These are phyloP conservation scores for Cantharis rustica DNA, from an alignment of 2,888 invertebrate species.

Conservation along the genomic window DNA sequence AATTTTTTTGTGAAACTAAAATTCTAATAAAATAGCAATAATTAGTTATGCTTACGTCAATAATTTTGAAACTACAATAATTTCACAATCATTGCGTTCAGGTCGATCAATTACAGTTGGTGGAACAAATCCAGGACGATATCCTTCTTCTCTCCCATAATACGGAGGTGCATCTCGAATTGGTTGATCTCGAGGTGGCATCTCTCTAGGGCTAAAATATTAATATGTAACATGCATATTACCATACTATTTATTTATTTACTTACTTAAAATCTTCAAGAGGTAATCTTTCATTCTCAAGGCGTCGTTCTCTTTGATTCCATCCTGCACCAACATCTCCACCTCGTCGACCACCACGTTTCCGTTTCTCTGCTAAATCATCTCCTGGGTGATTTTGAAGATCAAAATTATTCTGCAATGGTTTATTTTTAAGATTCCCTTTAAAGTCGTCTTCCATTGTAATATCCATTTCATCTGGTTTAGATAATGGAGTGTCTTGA, in stretches of 20 bases:
- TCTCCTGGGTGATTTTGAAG: background rate
- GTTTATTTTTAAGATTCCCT: background rate
- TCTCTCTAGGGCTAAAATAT: slow-evolving; percentile 10
- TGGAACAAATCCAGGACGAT: slow-evolving; percentile 52
- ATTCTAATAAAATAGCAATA: background rate
- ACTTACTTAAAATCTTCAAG: slow-evolving; percentile 18
- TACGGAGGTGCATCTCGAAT: slow-evolving; percentile 19
- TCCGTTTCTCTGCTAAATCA: slow-evolving; percentile 41
- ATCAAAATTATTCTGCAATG: background rate
- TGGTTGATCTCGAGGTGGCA: slow-evolving; percentile 5
- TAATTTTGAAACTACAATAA: slow-evolving; percentile 81
- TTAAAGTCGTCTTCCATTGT: background rate
- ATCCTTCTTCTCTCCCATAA: slow-evolving; percentile 45
- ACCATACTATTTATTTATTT: background rate
- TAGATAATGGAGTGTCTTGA: background rate
- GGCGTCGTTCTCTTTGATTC: slow-evolving; percentile 1
- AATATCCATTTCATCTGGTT: background rate
- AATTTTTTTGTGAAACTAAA: background rate
- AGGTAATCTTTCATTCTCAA: slow-evolving; percentile 6
- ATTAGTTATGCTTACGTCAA: slow-evolving; percentile 71
- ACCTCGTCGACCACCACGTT: slow-evolving; percentile 43
- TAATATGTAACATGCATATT: background rate
- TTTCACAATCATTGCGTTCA: slow-evolving; percentile 87
- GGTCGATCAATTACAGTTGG: slow-evolving; percentile 48
- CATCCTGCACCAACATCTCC: background rate